These are phyloP conservation scores for Nemopilema nomurai DNA, from an alignment of 30 jellyfish, hydroid and myxozoan genomes.

Conservation along the genomic window DNA sequence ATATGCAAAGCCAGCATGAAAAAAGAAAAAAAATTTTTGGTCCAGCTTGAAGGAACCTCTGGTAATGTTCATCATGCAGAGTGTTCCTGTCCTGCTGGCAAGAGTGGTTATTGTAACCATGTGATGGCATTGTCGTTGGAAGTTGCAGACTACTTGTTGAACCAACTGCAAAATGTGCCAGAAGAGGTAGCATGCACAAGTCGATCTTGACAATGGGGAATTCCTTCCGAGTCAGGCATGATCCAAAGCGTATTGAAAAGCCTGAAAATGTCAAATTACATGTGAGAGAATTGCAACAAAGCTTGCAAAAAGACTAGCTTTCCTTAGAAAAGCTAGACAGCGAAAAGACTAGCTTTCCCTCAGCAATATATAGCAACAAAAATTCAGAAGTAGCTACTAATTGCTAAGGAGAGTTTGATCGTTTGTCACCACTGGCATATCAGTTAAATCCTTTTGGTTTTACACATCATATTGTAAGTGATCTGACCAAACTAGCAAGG, in stretches of 20 bases:
- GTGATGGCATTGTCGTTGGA: slow-evolving; percentile 3
- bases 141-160: slow-evolving; percentile 2
- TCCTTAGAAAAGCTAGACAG: not conserved
- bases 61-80: not conserved
- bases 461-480: not conserved
- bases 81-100: slow-evolving; percentile 6
- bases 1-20: slow-evolving; percentile 3
- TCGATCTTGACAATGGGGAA: not conserved
- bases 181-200: slow-evolving; percentile 6
- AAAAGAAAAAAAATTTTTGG: not conserved
- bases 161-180: not conserved
- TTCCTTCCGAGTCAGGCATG: slow-evolving; percentile 2
- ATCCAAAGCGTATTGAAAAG: not conserved
- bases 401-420: not conserved
- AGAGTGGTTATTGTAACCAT: slow-evolving; percentile 6
- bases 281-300: not conserved
- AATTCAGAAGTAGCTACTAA: not conserved
- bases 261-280: not conserved
- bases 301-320: not conserved
- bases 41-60: not conserved
- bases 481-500: not conserved
- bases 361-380: not conserved
- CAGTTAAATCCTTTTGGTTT: not conserved
- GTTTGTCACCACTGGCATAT: not conserved
- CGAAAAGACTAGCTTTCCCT: not conserved